phyloP scores from a whole-genome alignment of 2,113 vertebrate genomes.

The Hyla sarda region DNA sequence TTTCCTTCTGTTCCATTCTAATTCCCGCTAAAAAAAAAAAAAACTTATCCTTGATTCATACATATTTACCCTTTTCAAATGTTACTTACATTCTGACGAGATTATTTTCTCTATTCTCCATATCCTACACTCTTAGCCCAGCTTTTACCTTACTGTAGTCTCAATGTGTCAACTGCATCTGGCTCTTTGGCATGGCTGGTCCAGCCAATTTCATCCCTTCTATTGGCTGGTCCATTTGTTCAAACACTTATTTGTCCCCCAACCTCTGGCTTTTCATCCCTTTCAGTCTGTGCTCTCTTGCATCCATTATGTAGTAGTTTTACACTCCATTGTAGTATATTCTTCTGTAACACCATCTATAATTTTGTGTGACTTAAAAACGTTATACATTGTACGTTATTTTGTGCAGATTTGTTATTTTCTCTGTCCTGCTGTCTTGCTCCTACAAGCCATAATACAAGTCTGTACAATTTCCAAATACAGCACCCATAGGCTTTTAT shows the following conservation, averaged over 20 bases:
- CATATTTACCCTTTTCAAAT: background rate
- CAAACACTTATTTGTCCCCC: background rate
- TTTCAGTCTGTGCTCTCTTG: background rate
- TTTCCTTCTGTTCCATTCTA: background rate
- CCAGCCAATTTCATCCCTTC: background rate
- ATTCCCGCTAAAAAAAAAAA: background rate
- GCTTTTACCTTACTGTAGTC: background rate
- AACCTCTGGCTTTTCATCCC: background rate
- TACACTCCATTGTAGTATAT: background rate
- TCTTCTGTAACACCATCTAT: background rate
- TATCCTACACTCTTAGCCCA: conserved; percentile 6
- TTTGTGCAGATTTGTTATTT: background rate
- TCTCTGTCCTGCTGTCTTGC: background rate
- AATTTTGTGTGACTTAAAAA: background rate
- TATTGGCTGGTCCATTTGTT: conserved; percentile 29
- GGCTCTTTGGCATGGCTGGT: conserved; percentile 58
- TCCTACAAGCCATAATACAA: background rate
- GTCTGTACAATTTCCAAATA: background rate
- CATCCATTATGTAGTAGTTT: conserved; percentile 4
- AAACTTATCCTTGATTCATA: background rate
- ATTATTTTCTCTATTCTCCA: background rate
- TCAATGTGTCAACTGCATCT: conserved; percentile 29
- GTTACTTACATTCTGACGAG: background rate
- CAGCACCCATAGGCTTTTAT: background rate
- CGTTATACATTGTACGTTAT: background rate